Evolutionary conservation across 1,140 invertebrate species (phyloP).

Genomic region (Zaprionus gabonicus): DNA sequence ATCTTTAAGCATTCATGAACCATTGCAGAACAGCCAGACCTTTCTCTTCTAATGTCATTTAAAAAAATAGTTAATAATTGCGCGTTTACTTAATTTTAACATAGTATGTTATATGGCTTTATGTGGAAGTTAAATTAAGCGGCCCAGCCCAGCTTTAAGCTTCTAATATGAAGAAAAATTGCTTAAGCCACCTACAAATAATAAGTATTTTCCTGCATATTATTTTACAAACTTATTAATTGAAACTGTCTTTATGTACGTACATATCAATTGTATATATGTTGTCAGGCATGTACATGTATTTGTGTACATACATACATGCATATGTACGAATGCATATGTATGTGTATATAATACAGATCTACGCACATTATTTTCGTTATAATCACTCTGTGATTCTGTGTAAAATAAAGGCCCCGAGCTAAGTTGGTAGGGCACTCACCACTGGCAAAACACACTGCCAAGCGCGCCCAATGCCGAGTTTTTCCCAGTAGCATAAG

Average conservation of each 20-base stretch:
- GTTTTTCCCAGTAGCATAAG: constrained; percentile 82
- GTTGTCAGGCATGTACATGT: not conserved
- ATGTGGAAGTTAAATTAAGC: not conserved
- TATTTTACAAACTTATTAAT: constrained; percentile 5
- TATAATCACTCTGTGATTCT: constrained; percentile 56
- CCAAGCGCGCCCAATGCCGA: constrained; percentile 70
- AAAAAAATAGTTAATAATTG: not conserved
- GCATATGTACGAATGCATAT: not conserved
- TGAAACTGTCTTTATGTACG: not conserved
- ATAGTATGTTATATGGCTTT: not conserved
- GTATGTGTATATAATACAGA: constrained; percentile 1
- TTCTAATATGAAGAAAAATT: not conserved
- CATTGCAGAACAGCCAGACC: not conserved
- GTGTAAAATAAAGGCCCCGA: constrained; percentile 62
- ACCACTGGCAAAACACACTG: constrained; percentile 68
- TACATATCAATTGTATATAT: not conserved
- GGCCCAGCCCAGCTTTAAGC: not conserved
- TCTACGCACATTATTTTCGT: constrained; percentile 37
- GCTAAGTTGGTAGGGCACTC: constrained; percentile 62
- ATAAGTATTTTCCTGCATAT: not conserved
- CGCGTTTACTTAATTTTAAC: not conserved
- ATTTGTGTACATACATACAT: not conserved
- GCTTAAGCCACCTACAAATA: not conserved
- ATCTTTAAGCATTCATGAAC: too few relatives aligned
- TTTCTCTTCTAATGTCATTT: not conserved